Evolutionary conservation across 2,888 invertebrate genomes (phyloP).

Genomic region (Hirtodrosophila alboralis): DNA sequence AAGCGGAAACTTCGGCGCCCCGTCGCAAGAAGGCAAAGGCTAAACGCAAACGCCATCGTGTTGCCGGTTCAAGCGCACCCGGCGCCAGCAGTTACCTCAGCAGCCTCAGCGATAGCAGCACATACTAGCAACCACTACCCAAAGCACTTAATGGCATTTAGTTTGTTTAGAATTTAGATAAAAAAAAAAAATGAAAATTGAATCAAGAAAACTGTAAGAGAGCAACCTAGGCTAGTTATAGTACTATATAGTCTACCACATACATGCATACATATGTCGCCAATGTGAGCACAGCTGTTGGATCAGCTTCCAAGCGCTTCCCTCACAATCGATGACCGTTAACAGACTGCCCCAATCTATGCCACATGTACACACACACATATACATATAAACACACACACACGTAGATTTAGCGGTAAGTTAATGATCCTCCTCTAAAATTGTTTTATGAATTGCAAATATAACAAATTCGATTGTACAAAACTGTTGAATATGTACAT

Average conservation of each 20-base stretch:
- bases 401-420: conserved; percentile 55
- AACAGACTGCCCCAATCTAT: conserved; percentile 34
- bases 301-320: conserved; percentile 42
- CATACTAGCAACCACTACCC: conserved; percentile 57
- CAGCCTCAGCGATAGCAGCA: conserved; percentile 77
- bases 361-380: conserved; percentile 17
- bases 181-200: conserved; percentile 9
- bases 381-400: conserved; percentile 4
- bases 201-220: conserved; percentile 6
- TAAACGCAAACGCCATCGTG: conserved; percentile 78
- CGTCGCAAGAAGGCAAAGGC: conserved; percentile 80
- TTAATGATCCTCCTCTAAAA: conserved; percentile 28
- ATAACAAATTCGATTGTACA: conserved; percentile 64
- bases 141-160: conserved; percentile 51
- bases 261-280: conserved; percentile 14
- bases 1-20: conserved; percentile 70
- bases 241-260: conserved; percentile 5
- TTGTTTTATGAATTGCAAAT: conserved; percentile 55
- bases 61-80: conserved; percentile 63
- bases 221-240: conserved; percentile 9
- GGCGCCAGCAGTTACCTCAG: conserved; percentile 72
- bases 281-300: conserved; percentile 33
- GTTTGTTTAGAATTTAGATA: conserved; percentile 37
- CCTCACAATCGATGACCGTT: conserved; percentile 7
- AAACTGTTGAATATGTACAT: conserved; percentile 37